Percentiles rank a stretch among this genome's conserved stretches.
phyloP scores from a whole-genome alignment of 2,888 invertebrate species.

The Nasonovia ribisnigri region DNA sequence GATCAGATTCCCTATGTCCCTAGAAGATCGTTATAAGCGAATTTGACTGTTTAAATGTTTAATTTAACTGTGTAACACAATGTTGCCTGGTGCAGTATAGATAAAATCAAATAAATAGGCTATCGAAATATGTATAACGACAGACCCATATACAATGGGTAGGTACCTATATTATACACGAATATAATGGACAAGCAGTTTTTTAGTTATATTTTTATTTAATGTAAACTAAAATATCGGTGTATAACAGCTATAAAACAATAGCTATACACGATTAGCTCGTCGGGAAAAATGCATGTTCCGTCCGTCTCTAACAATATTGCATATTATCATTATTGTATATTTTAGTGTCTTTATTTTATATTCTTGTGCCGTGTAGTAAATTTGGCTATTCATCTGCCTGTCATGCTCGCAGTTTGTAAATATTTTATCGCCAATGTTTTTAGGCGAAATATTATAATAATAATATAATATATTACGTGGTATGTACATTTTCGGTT shows the following conservation, averaged over 20 bases:
- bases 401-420: conserved; percentile 31
- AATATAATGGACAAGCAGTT: background rate
- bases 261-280: background rate
- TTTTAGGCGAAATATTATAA: conserved; percentile 16
- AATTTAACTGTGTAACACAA: background rate
- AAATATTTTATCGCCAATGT: conserved; percentile 48
- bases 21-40: too few relatives aligned
- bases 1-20: too few relatives aligned
- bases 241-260: background rate
- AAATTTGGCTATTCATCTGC: conserved; percentile 30
- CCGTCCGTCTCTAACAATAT: background rate
- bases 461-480: background rate
- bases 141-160: background rate
- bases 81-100: background rate
- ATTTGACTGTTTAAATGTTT: too few relatives aligned
- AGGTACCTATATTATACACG: background rate
- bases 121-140: background rate
- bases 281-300: background rate
- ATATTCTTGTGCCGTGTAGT: conserved; percentile 15
- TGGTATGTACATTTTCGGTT: conserved; percentile 6
- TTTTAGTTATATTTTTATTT: background rate
- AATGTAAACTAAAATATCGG: background rate
- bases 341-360: background rate
- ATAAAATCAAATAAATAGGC: background rate
- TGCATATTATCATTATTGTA: background rate